Percentiles rank a stretch among this genome's conserved stretches.
Evolutionary conservation across 1,140 invertebrate genomes (phyloP).

Genomic region (Papilio dardanus): DNA sequence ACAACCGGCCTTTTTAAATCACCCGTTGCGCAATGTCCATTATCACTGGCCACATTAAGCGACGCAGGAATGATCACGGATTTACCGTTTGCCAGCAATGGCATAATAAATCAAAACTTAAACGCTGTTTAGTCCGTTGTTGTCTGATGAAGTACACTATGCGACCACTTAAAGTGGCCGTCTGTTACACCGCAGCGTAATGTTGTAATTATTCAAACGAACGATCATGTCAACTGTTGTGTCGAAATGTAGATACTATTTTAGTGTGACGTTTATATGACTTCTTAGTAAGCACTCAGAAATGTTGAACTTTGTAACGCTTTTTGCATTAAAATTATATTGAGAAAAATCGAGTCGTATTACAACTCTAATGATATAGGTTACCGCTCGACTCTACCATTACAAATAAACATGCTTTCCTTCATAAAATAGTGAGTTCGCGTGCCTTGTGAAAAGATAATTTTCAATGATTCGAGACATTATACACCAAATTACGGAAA

Average conservation of each 20-base stretch:
- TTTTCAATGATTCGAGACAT: conserved; percentile 8
- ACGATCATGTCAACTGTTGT: not conserved
- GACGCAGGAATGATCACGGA: conserved; percentile 46
- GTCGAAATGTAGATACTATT: not conserved
- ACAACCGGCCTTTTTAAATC: conserved; percentile 29
- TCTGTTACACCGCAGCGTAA: conserved; percentile 48
- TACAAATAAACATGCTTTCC: not conserved
- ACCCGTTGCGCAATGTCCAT: conserved; percentile 31
- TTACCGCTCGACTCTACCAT: not conserved
- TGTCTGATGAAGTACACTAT: conserved; percentile 59
- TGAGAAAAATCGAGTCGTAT: too few species aligned
- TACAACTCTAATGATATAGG: not conserved
- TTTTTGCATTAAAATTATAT: too few species aligned
- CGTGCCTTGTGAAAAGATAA: conserved; percentile 14
- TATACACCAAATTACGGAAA: not conserved
- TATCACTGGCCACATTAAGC: conserved; percentile 27
- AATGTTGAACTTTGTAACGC: too few species aligned
- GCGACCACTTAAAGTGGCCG: conserved; percentile 52
- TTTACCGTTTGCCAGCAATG: conserved; percentile 63
- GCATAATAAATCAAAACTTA: conserved; percentile 75
- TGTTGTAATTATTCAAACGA: conserved; percentile 15
- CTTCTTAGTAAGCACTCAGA: too few species aligned
- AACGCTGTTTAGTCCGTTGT: conserved; percentile 60
- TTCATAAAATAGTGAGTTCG: conserved; percentile 22
- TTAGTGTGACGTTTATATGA: too few species aligned